Evolutionary conservation across 2,888 invertebrate genomes (phyloP).

Genomic region (Shargacucullia verbasci): DNA sequence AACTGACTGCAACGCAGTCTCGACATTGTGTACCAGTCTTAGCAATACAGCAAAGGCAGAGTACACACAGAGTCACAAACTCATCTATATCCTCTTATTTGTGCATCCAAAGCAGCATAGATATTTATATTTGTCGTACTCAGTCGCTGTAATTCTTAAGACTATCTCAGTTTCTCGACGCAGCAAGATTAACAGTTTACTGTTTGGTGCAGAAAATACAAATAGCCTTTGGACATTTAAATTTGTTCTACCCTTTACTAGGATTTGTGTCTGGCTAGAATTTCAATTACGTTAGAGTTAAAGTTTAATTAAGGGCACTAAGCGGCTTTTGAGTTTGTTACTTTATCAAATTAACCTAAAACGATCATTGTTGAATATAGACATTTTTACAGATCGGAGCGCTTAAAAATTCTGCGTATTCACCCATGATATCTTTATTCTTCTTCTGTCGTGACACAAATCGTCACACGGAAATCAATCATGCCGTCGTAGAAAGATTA

Average conservation of each 20-base stretch:
- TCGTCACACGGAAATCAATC: too few relatives aligned
- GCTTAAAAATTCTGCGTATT: too few relatives aligned
- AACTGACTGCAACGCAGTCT: too few relatives aligned
- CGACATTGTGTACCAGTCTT: too few relatives aligned
- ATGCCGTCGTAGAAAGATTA: too few relatives aligned
- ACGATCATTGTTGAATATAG: background rate
- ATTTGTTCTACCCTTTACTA: slow-evolving; percentile 53
- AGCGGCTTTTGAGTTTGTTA: slow-evolving; percentile 27
- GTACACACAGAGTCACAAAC: slow-evolving; percentile 27
- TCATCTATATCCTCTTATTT: slow-evolving; percentile 23
- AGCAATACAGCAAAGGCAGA: slow-evolving; percentile 17
- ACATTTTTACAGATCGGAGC: too few relatives aligned
- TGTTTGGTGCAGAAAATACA: slow-evolving; percentile 56
- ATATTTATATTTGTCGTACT: slow-evolving; percentile 28
- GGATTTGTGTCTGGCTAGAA: slow-evolving; percentile 59
- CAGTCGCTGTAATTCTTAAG: slow-evolving; percentile 39
- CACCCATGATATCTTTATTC: too few relatives aligned
- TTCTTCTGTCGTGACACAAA: too few relatives aligned
- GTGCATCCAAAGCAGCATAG: slow-evolving; percentile 22
- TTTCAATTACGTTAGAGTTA: slow-evolving; percentile 44
- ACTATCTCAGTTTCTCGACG: slow-evolving; percentile 50
- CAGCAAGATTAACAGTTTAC: slow-evolving; percentile 57
- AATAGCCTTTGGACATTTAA: slow-evolving; percentile 58
- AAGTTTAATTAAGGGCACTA: slow-evolving; percentile 42
- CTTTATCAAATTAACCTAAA: slow-evolving; percentile 1